Percentiles rank a stretch among this genome's conserved stretches.
These are phyloP conservation scores for Aegotheles bennettii DNA, from an alignment of 2,113 vertebrate genomes.

Conservation along the genomic window DNA sequence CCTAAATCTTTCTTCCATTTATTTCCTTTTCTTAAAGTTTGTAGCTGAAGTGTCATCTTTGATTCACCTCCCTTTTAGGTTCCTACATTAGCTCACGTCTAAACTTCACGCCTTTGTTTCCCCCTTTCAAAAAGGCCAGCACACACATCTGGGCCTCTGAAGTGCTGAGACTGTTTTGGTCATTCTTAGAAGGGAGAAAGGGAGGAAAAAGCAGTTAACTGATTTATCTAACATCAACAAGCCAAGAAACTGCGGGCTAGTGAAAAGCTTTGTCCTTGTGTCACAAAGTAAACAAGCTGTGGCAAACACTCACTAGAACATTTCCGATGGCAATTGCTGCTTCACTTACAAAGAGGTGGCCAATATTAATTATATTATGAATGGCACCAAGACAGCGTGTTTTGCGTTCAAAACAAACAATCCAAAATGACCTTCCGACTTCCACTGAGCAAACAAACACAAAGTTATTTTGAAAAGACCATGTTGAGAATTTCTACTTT, in stretches of 20 bases:
- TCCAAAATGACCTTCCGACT: neutral
- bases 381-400: neutral
- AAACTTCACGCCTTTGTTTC: neutral
- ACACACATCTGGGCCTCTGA: neutral
- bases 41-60: neutral
- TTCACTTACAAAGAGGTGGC: neutral
- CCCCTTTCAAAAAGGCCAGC: neutral
- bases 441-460: neutral
- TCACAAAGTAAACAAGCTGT: slow-evolving; percentile 24
- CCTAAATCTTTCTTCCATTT: neutral
- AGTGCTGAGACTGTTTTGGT: neutral
- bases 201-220: neutral
- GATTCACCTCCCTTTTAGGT: neutral
- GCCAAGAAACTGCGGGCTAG: neutral
- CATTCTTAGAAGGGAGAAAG: neutral
- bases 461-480: neutral
- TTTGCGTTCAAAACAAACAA: neutral
- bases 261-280: neutral
- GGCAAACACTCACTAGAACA: neutral
- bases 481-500: neutral
- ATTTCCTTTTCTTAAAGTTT: neutral
- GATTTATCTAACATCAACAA: slow-evolving; percentile 10
- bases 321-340: neutral
- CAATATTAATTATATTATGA: neutral
- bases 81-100: neutral